Base-by-base conservation (phyloP, 2,797 vertebrate genomes). In the Urosaurus nigricauda region DNA sequence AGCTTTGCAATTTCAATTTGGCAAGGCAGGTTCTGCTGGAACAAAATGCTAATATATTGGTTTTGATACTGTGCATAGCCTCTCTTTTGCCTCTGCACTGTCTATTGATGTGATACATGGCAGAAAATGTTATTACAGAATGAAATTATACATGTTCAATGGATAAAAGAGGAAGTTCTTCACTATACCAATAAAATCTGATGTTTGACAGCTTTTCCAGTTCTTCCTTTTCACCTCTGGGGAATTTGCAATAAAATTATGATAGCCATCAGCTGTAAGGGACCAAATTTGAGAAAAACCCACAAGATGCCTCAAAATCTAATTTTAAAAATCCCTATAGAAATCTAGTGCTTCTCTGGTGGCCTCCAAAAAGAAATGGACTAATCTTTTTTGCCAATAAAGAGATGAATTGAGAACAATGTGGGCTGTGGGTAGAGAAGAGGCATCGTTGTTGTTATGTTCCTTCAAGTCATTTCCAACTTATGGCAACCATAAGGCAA, bases 11-110 rank as follows among this genome's bases (percentile, higher is more conserved):
- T 93, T 93, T 83, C 75, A 80, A 16, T 75, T 75, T n/a, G 86
- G 77, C 90, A 83, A 83, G 74, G 86, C 71, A 6, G 58, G 88
- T 86, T 51, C 74, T 86, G 87, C 88, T 83, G 88, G 68, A 89
- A 53, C 81, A 83, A 4, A 82, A 24, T 70, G 58, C 80, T 8
- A 43, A 88, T 84, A 80, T 63, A 88, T 86, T 80, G 56, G 73
- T 56, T 0, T 0, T 74, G 0, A 0, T 24, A 63, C 65, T 73
- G 84, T 79, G 65, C 0, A 0, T 87, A 73, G 26, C 84, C 19
- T 91, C 85, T 86, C 35, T 43, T 70, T 86, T 84, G 21, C 56
- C 26, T 47, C 32, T 0, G 0, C 60, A 2, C 29, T 1, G 0
- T 4, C 13, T 29, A 0, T 0, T 11, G 81, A 43, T 63, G 26